phyloP scores from a whole-genome alignment of 92 coral and sea anemone species.

The Bergia puertoricense region DNA sequence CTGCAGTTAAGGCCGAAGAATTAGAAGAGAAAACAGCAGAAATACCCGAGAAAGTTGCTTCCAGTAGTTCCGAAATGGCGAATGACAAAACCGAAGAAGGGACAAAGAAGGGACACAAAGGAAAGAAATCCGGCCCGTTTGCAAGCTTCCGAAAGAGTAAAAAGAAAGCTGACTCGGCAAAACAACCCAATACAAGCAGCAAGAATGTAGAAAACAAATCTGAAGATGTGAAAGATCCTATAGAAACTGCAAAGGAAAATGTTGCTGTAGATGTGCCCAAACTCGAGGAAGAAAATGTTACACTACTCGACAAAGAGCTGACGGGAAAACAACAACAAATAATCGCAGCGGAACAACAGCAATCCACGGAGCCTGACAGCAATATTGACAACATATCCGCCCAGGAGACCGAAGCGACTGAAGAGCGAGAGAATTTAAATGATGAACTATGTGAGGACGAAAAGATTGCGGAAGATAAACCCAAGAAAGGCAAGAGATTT shows the following conservation, averaged over 20 bases:
- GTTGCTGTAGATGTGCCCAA: background rate
- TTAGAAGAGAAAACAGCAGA: background rate
- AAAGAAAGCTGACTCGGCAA: slow-evolving; percentile 30
- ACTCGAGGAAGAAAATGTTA: background rate
- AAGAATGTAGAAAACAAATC: slow-evolving; percentile 1
- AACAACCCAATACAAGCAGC: background rate
- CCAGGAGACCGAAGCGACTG: background rate
- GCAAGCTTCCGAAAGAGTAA: slow-evolving; percentile 36
- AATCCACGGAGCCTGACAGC: background rate
- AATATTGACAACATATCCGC: background rate
- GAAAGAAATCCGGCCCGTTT: slow-evolving; percentile 27
- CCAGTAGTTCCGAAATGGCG: slow-evolving; percentile 15
- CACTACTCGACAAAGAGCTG: slow-evolving; percentile 1
- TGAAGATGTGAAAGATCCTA: background rate
- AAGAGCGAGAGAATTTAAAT: background rate
- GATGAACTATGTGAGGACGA: background rate
- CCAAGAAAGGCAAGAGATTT: slow-evolving; percentile 29
- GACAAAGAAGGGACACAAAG: slow-evolving; percentile 2
- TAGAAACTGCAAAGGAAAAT: slow-evolving; percentile 12
- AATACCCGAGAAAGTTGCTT: background rate
- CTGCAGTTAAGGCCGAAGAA: slow-evolving; percentile 6
- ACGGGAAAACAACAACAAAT: slow-evolving; percentile 31
- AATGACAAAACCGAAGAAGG: slow-evolving; percentile 13
- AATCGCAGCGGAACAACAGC: background rate
- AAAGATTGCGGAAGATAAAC: slow-evolving; percentile 17